phyloP scores from a whole-genome alignment of 2,888 invertebrate genomes.

The Heliconius hortense region DNA sequence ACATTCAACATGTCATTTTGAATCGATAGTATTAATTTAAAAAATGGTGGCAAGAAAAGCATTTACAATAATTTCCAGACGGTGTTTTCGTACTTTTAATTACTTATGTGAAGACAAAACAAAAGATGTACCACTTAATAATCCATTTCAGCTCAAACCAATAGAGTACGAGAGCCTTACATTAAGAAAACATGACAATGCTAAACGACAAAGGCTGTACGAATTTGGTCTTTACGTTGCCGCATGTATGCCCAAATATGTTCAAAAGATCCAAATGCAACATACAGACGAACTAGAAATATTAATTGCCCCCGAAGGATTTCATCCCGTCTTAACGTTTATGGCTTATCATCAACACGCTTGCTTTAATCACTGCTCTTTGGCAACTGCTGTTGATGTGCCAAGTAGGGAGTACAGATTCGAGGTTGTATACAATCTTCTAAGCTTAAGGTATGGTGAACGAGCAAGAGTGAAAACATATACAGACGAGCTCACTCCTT shows the following conservation, averaged over 20 bases:
- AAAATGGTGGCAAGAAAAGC: conserved; percentile 14
- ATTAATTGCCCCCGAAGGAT: conserved; percentile 65
- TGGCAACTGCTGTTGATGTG: conserved; percentile 68
- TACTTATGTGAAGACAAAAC: conserved; percentile 37
- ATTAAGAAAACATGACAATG: conserved; percentile 62
- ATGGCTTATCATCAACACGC: conserved; percentile 67
- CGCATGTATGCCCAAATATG: conserved; percentile 70
- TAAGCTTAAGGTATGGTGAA: conserved; percentile 61
- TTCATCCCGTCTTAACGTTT: conserved; percentile 63
- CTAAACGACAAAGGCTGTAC: conserved; percentile 61
- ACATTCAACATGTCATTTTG: not conserved
- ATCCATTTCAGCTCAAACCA: conserved; percentile 58
- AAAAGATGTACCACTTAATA: conserved; percentile 47
- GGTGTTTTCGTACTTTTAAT: conserved; percentile 36
- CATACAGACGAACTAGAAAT: conserved; percentile 70
- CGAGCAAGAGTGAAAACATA: conserved; percentile 66
- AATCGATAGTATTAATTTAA: not conserved
- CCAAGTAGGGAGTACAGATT: conserved; percentile 67
- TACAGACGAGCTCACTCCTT: conserved; percentile 70
- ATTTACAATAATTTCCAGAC: conserved; percentile 20
- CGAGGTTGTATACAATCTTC: conserved; percentile 64
- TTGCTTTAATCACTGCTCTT: conserved; percentile 62
- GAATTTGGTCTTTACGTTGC: conserved; percentile 73
- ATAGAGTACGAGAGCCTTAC: conserved; percentile 56
- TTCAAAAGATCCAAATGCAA: conserved; percentile 71